These are phyloP conservation scores for Glandiceps talaboti DNA, from an alignment of 53 echinoderm and acorn worm species.

Conservation along the genomic window DNA sequence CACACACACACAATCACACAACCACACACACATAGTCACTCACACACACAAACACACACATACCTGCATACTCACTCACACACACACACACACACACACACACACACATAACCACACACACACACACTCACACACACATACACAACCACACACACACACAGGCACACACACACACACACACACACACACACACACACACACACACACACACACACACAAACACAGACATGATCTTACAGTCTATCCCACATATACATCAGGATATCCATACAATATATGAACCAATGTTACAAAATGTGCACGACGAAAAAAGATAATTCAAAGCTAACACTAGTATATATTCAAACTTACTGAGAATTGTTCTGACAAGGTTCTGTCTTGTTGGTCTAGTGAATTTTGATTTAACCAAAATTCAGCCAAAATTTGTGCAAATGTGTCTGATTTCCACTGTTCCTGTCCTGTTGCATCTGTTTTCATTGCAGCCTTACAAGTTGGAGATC, in stretches of 20 bases:
- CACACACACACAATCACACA: too few relatives aligned
- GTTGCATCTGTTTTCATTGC: constrained; percentile 15
- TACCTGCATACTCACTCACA: too few relatives aligned
- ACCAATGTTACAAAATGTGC: not conserved
- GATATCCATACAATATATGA: not conserved
- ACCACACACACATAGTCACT: too few relatives aligned
- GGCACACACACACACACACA: too few relatives aligned
- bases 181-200: too few relatives aligned
- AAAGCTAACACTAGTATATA: not conserved
- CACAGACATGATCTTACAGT: too few relatives aligned
- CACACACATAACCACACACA: too few relatives aligned
- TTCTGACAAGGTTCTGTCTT: constrained; percentile 38
- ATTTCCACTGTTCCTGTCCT: constrained; percentile 72
- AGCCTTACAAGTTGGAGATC: constrained; percentile 1
- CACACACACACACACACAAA: too few relatives aligned
- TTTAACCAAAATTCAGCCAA: constrained; percentile 86
- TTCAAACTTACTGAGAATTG: constrained; percentile 69
- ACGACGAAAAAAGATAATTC: not conserved
- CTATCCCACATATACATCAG: not conserved
- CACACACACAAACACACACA: too few relatives aligned
- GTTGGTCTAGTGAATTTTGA: constrained; percentile 56
- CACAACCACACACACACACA: too few relatives aligned
- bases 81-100: too few relatives aligned
- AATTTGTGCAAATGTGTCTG: constrained; percentile 64
- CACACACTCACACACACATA: too few relatives aligned